A percentile compares a stretch with the other conserved stretches of the same genome.
Evolutionary conservation across 1,140 invertebrate genomes (phyloP).

Genomic region (Saccostrea cuccullata): DNA sequence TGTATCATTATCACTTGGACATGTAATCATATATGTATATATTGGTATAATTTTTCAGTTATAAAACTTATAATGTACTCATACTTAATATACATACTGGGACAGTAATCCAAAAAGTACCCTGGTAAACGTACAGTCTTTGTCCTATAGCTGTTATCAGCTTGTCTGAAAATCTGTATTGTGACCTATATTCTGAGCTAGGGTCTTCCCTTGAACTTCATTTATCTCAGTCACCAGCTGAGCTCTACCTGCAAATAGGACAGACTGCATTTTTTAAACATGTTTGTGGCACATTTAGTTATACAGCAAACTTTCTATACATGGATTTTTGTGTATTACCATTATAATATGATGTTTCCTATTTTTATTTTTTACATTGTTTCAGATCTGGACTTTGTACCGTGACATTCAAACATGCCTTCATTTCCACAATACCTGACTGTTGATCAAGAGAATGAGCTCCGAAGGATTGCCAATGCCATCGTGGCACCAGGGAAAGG

Average conservation of each 20-base stretch:
- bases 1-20: too few species aligned
- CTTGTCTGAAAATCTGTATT: background rate
- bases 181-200: slow-evolving; percentile 9
- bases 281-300: background rate
- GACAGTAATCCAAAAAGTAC: background rate
- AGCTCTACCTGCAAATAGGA: background rate
- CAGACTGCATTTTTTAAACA: background rate
- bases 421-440: slow-evolving; percentile 84
- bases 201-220: background rate
- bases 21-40: too few species aligned
- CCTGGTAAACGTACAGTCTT: background rate
- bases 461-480: slow-evolving; percentile 89
- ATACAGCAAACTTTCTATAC: too few species aligned
- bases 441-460: slow-evolving; percentile 92
- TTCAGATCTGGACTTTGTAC: background rate
- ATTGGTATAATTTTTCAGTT: background rate
- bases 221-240: background rate
- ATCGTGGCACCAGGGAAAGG: slow-evolving; percentile 90
- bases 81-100: background rate
- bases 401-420: slow-evolving; percentile 55
- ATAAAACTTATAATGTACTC: too few species aligned
- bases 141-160: background rate
- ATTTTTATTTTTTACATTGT: background rate
- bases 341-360: background rate
- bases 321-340: too few species aligned